A percentile compares a stretch with the other conserved stretches of the same genome.
phyloP scores from a whole-genome alignment of 2,888 invertebrate species.

The Microplitis manilae region DNA sequence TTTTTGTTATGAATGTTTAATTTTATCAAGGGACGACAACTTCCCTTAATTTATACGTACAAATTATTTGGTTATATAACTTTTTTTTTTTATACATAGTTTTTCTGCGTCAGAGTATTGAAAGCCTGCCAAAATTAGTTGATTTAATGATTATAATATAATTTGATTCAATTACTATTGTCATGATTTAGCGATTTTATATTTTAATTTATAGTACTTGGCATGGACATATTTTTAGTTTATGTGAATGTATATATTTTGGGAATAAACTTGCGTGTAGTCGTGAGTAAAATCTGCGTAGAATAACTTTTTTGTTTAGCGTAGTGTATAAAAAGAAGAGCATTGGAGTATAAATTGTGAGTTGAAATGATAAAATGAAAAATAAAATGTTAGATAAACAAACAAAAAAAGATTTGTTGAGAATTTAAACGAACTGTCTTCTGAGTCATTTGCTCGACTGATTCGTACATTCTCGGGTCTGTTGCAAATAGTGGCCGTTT shows the following conservation, averaged over 20 bases:
- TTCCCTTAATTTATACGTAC: too few relatives aligned
- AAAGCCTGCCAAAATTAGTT: constrained; percentile 13
- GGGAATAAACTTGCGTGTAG: not conserved
- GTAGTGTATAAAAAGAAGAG: constrained; percentile 3
- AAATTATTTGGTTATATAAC: not conserved
- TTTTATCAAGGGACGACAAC: too few relatives aligned
- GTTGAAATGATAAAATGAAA: not conserved
- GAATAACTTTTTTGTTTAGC: not conserved
- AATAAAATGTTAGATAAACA: not conserved
- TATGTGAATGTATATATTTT: not conserved
- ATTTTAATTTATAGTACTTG: not conserved
- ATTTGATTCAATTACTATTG: constrained; percentile 7
- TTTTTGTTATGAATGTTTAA: too few relatives aligned
- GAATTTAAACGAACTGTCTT: constrained; percentile 15
- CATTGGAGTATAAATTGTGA: not conserved
- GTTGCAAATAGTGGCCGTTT: constrained; percentile 37
- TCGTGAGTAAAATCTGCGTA: not conserved
- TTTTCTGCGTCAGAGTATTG: constrained; percentile 2
- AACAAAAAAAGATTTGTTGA: constrained; percentile 1
- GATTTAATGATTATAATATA: not conserved
- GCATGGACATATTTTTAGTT: not conserved
- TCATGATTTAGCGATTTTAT: constrained; percentile 27
- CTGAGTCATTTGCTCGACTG: constrained; percentile 48
- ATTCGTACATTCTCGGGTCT: constrained; percentile 44
- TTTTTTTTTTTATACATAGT: not conserved